phyloP scores from a whole-genome alignment of 2,888 invertebrate genomes.

The Suillia variegata region DNA sequence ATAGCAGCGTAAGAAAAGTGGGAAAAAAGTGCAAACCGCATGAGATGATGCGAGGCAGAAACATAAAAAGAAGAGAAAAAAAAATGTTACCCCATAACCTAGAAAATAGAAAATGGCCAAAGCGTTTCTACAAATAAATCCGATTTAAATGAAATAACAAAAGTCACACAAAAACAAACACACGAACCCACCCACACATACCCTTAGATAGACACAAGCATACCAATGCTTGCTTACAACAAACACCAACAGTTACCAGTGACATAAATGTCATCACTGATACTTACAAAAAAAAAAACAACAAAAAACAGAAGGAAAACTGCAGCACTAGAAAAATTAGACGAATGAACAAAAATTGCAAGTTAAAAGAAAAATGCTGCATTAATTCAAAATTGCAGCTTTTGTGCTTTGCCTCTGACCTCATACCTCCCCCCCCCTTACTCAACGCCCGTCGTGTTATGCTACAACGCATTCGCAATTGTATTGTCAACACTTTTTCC shows the following conservation, averaged over 20 bases:
- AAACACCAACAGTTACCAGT: neutral
- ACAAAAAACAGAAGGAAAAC: slow-evolving; percentile 1
- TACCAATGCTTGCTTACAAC: neutral
- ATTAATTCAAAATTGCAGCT: slow-evolving; percentile 12
- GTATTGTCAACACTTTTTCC: neutral
- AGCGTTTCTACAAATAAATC: slow-evolving; percentile 15
- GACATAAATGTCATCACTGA: neutral
- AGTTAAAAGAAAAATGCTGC: slow-evolving; percentile 12
- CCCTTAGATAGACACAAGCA: neutral
- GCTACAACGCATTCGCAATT: neutral
- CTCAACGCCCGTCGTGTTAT: slow-evolving; percentile 1
- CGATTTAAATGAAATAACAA: slow-evolving; percentile 19
- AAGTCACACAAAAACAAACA: slow-evolving; percentile 9
- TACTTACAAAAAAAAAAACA: neutral
- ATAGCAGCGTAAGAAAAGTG: neutral
- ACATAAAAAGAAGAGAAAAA: neutral
- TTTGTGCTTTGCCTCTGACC: neutral
- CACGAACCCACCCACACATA: neutral
- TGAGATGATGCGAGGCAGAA: too few relatives aligned
- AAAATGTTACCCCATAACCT: neutral
- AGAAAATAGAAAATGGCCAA: too few relatives aligned
- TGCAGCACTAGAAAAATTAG: neutral
- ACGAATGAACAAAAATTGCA: neutral
- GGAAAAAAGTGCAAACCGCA: neutral
- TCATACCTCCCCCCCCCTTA: neutral